phyloP scores from a whole-genome alignment of 2,113 vertebrate genomes.

The Channa argus region DNA sequence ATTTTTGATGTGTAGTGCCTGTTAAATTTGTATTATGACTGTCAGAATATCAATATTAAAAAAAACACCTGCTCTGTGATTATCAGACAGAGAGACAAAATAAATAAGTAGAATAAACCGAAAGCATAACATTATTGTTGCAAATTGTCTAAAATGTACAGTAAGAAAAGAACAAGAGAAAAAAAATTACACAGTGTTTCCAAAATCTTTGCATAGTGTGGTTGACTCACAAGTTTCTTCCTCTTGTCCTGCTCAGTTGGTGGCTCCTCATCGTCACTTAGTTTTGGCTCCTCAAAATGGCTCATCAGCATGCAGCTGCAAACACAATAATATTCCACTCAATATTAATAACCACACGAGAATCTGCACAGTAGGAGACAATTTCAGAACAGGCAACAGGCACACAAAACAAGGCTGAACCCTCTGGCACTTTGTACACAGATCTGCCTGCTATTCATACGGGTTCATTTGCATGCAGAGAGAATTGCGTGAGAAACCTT shows the following conservation, averaged over 20 bases:
- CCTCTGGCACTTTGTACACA: slow-evolving; percentile 28
- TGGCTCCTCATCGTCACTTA: slow-evolving; percentile 93
- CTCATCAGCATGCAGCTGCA: slow-evolving; percentile 96
- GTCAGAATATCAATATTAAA: background rate
- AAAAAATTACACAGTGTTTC: background rate
- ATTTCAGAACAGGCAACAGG: slow-evolving; percentile 46
- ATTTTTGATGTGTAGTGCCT: background rate
- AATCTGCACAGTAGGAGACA: slow-evolving; percentile 47
- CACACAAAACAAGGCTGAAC: slow-evolving; percentile 39
- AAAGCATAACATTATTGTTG: background rate
- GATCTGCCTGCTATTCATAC: slow-evolving; percentile 43
- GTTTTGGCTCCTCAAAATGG: slow-evolving; percentile 90
- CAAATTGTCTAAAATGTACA: slow-evolving; percentile 3
- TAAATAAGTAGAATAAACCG: background rate
- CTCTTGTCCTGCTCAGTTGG: slow-evolving; percentile 98
- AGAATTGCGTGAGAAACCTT: slow-evolving; percentile 49
- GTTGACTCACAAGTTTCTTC: slow-evolving; percentile 89
- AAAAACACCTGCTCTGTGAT: background rate
- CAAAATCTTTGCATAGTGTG: background rate
- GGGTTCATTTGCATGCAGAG: slow-evolving; percentile 62
- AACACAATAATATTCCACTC: slow-evolving; percentile 68
- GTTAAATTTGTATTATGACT: background rate
- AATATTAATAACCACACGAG: slow-evolving; percentile 68
- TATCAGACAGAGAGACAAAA: background rate
- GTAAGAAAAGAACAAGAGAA: background rate